phyloP scores from a whole-genome alignment of 2,113 vertebrate species.

The Chionis minor region DNA sequence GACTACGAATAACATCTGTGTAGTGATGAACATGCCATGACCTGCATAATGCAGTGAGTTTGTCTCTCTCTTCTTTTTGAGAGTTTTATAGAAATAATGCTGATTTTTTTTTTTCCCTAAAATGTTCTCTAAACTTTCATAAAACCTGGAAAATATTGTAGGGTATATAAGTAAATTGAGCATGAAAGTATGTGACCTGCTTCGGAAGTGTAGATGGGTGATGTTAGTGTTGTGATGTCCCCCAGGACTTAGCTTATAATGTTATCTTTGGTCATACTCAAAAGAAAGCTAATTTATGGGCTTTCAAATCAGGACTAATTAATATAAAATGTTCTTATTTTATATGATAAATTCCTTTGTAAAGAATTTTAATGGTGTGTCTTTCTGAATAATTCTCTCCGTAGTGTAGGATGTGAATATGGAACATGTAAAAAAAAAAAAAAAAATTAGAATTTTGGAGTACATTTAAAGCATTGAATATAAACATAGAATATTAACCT shows the following conservation, averaged over 20 bases:
- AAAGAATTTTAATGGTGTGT: conserved; percentile 44
- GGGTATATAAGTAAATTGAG: background rate
- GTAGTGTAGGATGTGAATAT: background rate
- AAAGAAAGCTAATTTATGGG: background rate
- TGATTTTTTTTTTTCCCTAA: background rate
- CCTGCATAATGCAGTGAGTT: background rate
- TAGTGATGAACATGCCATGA: background rate
- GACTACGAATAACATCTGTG: conserved; percentile 16
- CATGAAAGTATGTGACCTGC: background rate
- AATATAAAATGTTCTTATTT: conserved; percentile 50
- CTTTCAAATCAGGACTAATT: conserved; percentile 41
- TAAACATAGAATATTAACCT: background rate
- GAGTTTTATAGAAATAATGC: background rate
- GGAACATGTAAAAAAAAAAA: background rate
- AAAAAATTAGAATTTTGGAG: background rate
- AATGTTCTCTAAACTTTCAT: background rate
- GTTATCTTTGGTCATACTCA: background rate
- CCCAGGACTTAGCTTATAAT: background rate
- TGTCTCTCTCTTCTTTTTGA: background rate
- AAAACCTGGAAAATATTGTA: background rate
- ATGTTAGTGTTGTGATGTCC: background rate
- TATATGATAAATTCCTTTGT: conserved; percentile 33
- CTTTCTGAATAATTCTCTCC: conserved; percentile 7
- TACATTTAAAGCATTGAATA: background rate
- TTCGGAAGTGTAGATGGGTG: background rate